Evolutionary conservation across 2,113 vertebrate genomes (phyloP).

Genomic region (Psettodes erumei): DNA sequence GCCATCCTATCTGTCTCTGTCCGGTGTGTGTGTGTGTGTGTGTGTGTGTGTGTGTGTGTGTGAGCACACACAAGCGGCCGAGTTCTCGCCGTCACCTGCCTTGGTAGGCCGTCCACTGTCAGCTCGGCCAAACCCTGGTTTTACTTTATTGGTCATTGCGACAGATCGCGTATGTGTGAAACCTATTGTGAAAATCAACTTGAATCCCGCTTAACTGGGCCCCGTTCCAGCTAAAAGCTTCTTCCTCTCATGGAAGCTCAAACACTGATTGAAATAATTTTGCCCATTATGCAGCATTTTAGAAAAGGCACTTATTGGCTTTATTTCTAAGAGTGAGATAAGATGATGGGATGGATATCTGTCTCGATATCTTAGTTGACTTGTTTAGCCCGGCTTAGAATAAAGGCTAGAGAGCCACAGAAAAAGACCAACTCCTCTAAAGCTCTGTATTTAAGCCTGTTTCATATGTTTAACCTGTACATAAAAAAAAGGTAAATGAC

Average conservation of each 20-base stretch:
- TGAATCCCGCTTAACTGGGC: neutral
- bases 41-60: conserved; percentile 40
- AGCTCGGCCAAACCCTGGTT: neutral
- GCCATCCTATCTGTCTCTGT: conserved; percentile 49
- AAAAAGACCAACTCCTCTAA: neutral
- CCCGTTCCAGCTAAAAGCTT: conserved; percentile 10
- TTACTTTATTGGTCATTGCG: conserved; percentile 28
- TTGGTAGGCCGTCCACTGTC: conserved; percentile 30
- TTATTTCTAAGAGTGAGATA: conserved; percentile 3
- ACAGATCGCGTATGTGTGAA: conserved; percentile 1
- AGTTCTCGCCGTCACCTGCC: conserved; percentile 52
- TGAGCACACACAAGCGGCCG: conserved; percentile 11
- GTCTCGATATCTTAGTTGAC: neutral
- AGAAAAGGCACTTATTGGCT: neutral
- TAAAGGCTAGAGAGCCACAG: neutral
- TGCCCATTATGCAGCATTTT: neutral
- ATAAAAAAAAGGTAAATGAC: neutral
- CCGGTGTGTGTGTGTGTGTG: too few relatives aligned
- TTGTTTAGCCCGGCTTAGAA: neutral
- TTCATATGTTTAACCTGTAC: neutral
- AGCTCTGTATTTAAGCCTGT: neutral
- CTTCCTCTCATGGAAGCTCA: conserved; percentile 15
- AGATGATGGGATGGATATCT: conserved; percentile 8
- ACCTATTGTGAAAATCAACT: neutral
- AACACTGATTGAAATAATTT: neutral